Base-by-base conservation (phyloP, 2,888 invertebrate species). In the Eulithis prunata region DNA sequence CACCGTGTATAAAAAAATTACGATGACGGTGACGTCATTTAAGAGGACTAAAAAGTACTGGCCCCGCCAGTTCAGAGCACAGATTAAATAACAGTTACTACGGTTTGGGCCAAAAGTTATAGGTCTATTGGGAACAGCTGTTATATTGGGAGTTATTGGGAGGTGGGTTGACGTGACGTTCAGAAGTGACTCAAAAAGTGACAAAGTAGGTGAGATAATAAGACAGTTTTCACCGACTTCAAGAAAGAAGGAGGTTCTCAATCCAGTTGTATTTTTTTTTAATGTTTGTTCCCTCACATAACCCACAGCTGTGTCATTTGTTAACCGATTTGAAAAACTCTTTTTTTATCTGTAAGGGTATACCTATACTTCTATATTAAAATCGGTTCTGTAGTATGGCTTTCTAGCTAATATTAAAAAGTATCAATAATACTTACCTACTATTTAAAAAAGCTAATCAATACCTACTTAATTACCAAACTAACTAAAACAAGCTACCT, bases 41-140 rank as follows among this genome's bases (percentile, higher is more conserved):
- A 2, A 13, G 32, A 13, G 32, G 32, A n/a, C 46, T 8, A 46
- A 54, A 7, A 32, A 21, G 13, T 38, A 47, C 8, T 47, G 47
- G 47, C 3, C 47, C 10, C 13, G 8, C 47, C 13, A 13, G 47
- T 47, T 21, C 13, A 47, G 8, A 0, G 13, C 10, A 47, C 47
- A 21, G 47, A 47, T 21, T 47, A 21, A 14, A 47, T 47, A 47
- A 47, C 14, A 47, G 47, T 21, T 47, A 21, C 8, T 47, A 46
- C 46, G 47, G 1, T 47, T 47, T 47, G 32, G 57, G 53, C 66
- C 36, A 70, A 66, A 71, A 71, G 69, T 67, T 59, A 72, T 65
- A 47, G 47, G 45, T 52, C 69, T 70, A 71, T 71, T 63, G 36
- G 43, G 68, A 72, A 58, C 79, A 80, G 75, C 76, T 80, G 77